phyloP scores from a whole-genome alignment of 2,113 vertebrate genomes.

The Grammomys surdaster region DNA sequence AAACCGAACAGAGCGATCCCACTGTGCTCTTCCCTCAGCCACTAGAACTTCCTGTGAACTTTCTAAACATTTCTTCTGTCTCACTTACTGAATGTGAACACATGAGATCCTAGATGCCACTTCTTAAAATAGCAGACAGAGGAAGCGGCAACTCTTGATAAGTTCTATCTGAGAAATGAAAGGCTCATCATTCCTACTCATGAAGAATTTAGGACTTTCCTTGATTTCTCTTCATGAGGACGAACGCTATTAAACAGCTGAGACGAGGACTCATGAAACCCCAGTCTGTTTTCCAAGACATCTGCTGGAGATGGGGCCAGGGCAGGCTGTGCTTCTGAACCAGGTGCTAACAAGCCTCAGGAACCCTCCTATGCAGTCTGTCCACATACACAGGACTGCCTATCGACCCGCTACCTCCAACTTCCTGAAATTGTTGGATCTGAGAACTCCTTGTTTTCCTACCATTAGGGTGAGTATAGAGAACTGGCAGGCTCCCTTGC shows the following conservation, averaged over 20 bases:
- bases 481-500: background rate
- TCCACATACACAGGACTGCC: background rate
- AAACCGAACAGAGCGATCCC: background rate
- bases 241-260: background rate
- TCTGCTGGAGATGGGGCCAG: background rate
- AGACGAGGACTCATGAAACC: slow-evolving; percentile 21
- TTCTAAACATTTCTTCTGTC: slow-evolving; percentile 36
- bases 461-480: background rate
- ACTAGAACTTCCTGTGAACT: background rate
- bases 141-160: slow-evolving; percentile 40
- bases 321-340: accelerated
- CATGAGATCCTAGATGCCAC: slow-evolving; percentile 19
- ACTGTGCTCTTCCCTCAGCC: background rate
- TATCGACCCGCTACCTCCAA: background rate
- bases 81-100: slow-evolving; percentile 33
- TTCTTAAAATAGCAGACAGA: slow-evolving; percentile 71
- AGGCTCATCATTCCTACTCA: slow-evolving; percentile 56
- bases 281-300: slow-evolving; percentile 29
- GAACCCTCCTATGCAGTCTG: background rate
- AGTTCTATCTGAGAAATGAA: slow-evolving; percentile 69
- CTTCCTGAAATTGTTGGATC: background rate
- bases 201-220: slow-evolving; percentile 71
- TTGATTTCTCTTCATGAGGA: slow-evolving; percentile 42
- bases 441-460: slow-evolving; percentile 4
- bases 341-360: background rate